Percentiles rank a stretch among this genome's conserved stretches.
These are phyloP conservation scores for Chrysolina haemoptera DNA, from an alignment of 2,888 invertebrate genomes.

Conservation along the genomic window DNA sequence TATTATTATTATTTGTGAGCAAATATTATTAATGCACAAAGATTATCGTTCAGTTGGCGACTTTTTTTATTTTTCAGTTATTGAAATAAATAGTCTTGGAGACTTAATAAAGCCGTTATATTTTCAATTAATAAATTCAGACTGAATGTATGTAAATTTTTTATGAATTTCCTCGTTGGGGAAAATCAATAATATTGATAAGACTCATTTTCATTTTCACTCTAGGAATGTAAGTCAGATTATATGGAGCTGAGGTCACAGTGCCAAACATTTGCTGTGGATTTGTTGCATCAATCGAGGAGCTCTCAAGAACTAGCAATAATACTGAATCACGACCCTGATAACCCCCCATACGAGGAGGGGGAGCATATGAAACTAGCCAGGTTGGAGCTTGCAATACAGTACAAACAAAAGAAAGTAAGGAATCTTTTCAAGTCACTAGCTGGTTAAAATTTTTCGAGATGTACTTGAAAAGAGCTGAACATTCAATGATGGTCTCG, in stretches of 20 bases:
- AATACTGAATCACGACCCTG: constrained; percentile 92
- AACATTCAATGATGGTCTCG: no score
- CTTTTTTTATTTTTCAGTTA: no score
- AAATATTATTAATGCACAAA: no score
- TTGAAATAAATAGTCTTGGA: no score
- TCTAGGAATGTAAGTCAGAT: constrained; percentile 89
- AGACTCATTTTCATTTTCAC: constrained; percentile 30
- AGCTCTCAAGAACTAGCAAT: constrained; percentile 95
- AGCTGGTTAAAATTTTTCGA: no score
- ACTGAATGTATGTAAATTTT: no score
- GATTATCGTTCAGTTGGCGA: no score
- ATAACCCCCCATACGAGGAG: constrained; percentile 78
- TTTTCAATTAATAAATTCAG: no score
- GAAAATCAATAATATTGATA: not conserved
- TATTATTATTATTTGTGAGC: no score
- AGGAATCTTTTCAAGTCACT: not conserved
- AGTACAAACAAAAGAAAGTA: constrained; percentile 96
- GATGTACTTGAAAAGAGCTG: not conserved
- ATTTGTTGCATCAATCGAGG: constrained; percentile 90
- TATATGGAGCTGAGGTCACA: constrained; percentile 89
- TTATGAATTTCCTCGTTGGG: not conserved
- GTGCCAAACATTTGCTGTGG: constrained; percentile 93
- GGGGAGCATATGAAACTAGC: constrained; percentile 90
- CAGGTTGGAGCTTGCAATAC: constrained; percentile 90
- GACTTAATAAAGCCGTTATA: no score